Evolutionary conservation across 2,797 vertebrate species (phyloP).

Genomic region (Phrynocephalus vlangalii): DNA sequence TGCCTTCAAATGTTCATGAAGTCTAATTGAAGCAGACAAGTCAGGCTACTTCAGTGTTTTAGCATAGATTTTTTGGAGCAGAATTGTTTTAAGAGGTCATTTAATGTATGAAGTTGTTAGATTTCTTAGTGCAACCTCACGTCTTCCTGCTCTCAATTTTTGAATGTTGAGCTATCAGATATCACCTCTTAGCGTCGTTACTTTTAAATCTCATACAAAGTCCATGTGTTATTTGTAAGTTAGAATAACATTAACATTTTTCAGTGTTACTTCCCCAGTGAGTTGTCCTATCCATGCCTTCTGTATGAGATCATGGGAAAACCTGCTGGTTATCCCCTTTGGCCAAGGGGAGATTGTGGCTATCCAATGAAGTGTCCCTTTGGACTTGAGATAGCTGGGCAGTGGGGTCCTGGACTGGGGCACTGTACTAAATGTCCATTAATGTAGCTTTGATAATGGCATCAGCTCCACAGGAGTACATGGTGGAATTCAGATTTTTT

Average conservation of each 20-base stretch:
- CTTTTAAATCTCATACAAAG: constrained; percentile 63
- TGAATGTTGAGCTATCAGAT: constrained; percentile 14
- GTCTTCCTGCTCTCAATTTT: constrained; percentile 36
- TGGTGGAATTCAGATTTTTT: constrained; percentile 11
- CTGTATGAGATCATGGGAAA: constrained; percentile 66
- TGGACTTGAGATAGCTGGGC: constrained; percentile 48
- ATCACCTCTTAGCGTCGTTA: constrained; percentile 59
- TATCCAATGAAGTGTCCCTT: constrained; percentile 35
- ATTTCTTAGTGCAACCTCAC: constrained; percentile 32
- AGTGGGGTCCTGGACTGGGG: constrained; percentile 21
- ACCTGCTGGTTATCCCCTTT: constrained; percentile 63
- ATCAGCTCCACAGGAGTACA: constrained; percentile 1
- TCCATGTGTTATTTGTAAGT: constrained; percentile 45
- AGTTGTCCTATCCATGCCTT: constrained; percentile 50
- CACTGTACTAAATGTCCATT: constrained; percentile 33
- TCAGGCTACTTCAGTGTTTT: constrained; percentile 54
- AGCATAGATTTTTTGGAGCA: constrained; percentile 42
- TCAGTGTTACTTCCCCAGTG: constrained; percentile 42
- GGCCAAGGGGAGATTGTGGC: constrained; percentile 48
- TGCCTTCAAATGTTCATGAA: constrained; percentile 52
- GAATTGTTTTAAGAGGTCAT: not conserved
- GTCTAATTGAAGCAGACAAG: constrained; percentile 30
- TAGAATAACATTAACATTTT: constrained; percentile 61
- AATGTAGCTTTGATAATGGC: constrained; percentile 32
- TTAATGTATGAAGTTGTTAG: not conserved